Conservation (phyloP, 2,113 vertebrate species). For the Brachionichthys hirsutus region DNA sequence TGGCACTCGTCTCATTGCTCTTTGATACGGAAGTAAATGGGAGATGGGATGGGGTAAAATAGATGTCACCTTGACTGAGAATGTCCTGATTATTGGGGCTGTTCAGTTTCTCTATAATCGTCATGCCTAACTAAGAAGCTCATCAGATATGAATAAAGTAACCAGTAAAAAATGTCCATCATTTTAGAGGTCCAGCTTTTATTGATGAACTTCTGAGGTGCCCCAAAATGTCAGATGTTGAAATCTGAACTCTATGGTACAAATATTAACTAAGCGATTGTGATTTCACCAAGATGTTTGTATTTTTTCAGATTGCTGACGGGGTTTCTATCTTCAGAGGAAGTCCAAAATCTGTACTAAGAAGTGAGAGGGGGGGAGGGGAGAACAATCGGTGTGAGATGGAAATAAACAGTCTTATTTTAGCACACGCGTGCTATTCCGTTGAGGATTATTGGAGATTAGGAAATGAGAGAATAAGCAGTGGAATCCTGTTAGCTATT, state of each 20-base stretch:
- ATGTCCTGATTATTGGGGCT: constrained; percentile 41
- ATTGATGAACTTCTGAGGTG: background rate
- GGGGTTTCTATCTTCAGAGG: too few relatives aligned
- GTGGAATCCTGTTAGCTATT: constrained; percentile 59
- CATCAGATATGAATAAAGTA: constrained; percentile 2
- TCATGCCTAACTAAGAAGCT: background rate
- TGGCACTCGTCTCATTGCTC: constrained; percentile 62
- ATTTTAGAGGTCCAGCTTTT: background rate
- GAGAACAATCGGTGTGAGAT: constrained; percentile 47
- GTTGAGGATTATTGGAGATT: constrained; percentile 63
- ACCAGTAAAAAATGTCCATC: background rate
- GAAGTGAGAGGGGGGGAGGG: background rate
- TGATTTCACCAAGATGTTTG: background rate
- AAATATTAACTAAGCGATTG: background rate
- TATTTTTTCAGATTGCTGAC: background rate
- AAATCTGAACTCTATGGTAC: background rate
- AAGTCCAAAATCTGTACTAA: too few relatives aligned
- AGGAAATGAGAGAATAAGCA: constrained; percentile 49
- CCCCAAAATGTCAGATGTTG: constrained; percentile 6
- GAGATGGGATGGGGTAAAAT: constrained; percentile 43
- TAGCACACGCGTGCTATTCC: constrained; percentile 39
- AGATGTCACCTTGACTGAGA: constrained; percentile 54
- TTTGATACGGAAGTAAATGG: constrained; percentile 49
- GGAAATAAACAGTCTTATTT: constrained; percentile 53
- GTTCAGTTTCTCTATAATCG: constrained; percentile 12